A percentile compares a stretch with the other conserved stretches of the same genome.
These are phyloP conservation scores for Dryas iulia DNA, from an alignment of 1,140 invertebrate genomes.

Conservation along the genomic window DNA sequence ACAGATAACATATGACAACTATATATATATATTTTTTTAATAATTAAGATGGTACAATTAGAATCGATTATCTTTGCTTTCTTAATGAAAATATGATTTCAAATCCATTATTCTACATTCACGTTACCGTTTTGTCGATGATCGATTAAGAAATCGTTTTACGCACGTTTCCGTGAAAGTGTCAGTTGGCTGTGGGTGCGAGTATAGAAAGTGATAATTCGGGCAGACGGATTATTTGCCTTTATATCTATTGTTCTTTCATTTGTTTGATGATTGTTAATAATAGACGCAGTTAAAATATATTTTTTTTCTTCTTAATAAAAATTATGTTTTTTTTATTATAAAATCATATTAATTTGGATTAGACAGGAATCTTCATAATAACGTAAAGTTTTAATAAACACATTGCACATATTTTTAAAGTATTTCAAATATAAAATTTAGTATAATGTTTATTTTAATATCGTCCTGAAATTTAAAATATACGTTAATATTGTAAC, in stretches of 20 bases:
- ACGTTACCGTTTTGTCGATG: slow-evolving; percentile 68
- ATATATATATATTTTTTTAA: neutral
- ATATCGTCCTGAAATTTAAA: too few species aligned
- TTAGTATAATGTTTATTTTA: too few species aligned
- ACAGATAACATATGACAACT: neutral
- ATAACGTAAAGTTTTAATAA: too few species aligned
- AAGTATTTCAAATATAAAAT: too few species aligned
- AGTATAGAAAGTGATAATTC: slow-evolving; percentile 63
- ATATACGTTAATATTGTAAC: too few species aligned
- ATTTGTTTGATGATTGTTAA: neutral
- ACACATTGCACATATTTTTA: too few species aligned
- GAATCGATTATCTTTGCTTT: slow-evolving; percentile 53
- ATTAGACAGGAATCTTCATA: too few species aligned
- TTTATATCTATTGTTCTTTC: slow-evolving; percentile 18
- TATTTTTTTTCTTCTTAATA: too few species aligned
- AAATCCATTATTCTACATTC: slow-evolving; percentile 67
- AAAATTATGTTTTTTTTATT: too few species aligned
- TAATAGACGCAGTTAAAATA: neutral
- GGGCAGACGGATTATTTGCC: slow-evolving; percentile 22
- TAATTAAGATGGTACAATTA: slow-evolving; percentile 16
- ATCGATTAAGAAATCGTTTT: slow-evolving; percentile 71
- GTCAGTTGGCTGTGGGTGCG: slow-evolving; percentile 45
- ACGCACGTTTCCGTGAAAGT: slow-evolving; percentile 71
- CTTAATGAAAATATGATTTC: slow-evolving; percentile 53
- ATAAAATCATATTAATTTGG: too few species aligned